phyloP scores from a whole-genome alignment of 1,140 invertebrate species.

The Drosophila pectinifera region DNA sequence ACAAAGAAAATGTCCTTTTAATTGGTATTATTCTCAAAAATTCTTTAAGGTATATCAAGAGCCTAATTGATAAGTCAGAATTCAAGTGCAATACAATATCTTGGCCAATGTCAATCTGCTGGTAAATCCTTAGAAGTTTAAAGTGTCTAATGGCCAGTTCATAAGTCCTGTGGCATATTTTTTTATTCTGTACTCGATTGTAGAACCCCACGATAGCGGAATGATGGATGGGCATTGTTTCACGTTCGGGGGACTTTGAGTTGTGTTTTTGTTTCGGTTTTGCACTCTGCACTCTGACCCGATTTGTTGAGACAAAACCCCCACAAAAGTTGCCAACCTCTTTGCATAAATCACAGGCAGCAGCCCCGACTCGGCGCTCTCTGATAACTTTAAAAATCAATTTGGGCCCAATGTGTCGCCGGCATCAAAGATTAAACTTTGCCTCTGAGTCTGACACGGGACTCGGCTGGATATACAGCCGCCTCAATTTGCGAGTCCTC shows the following conservation, averaged over 20 bases:
- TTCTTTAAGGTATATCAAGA: neutral
- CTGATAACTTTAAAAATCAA: conserved; percentile 61
- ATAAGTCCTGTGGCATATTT: neutral
- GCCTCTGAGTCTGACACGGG: conserved; percentile 28
- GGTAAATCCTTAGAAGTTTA: no score
- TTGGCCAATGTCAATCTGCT: neutral
- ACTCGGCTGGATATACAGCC: conserved; percentile 11
- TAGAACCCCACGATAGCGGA: conserved; percentile 23
- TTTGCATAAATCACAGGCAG: conserved; percentile 55
- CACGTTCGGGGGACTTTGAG: conserved; percentile 12
- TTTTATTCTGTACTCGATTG: conserved; percentile 2
- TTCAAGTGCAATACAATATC: neutral
- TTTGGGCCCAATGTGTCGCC: conserved; percentile 57
- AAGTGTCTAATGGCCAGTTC: no score
- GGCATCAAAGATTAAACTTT: conserved; percentile 52
- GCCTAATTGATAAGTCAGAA: neutral
- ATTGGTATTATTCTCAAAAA: no score
- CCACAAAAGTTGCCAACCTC: conserved; percentile 37
- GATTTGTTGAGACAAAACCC: conserved; percentile 30
- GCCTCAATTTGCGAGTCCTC: conserved; percentile 44
- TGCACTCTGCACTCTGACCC: conserved; percentile 49
- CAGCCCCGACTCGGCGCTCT: neutral
- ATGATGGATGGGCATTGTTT: conserved; percentile 54
- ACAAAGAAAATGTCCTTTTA: neutral
- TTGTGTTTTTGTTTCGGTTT: conserved; percentile 56